These are phyloP conservation scores for Cydia pomonella DNA, from an alignment of 1,140 invertebrate species.

Conservation along the genomic window DNA sequence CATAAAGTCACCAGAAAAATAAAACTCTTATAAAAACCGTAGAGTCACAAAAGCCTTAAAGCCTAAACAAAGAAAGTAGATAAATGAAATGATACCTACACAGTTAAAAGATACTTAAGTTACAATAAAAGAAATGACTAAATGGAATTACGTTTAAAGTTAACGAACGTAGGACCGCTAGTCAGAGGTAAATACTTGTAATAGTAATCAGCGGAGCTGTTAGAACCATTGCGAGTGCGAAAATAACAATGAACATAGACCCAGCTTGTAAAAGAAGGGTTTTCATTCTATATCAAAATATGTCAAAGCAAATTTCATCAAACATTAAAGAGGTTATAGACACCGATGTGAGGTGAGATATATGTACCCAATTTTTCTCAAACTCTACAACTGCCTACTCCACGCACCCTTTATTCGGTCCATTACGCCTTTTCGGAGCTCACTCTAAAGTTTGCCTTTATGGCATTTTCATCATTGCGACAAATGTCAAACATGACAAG, in stretches of 20 bases:
- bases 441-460: too few relatives aligned
- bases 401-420: too few relatives aligned
- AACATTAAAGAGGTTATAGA: too few relatives aligned
- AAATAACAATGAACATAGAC: not conserved
- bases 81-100: conserved; percentile 11
- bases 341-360: too few relatives aligned
- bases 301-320: too few relatives aligned
- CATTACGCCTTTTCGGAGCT: too few relatives aligned
- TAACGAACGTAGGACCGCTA: conserved; percentile 5
- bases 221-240: not conserved
- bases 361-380: too few relatives aligned
- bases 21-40: conserved; percentile 1
- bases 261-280: not conserved
- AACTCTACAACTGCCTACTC: too few relatives aligned
- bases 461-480: too few relatives aligned
- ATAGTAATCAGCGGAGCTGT: not conserved
- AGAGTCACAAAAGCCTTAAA: not conserved
- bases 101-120: conserved; percentile 19
- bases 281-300: too few relatives aligned
- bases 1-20: conserved; percentile 7
- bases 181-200: conserved; percentile 10
- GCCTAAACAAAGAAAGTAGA: conserved; percentile 13
- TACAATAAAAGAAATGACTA: conserved; percentile 6
- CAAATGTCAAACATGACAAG: too few relatives aligned
- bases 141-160: conserved; percentile 25